Evolutionary conservation across 1,140 invertebrate species (phyloP).

Genomic region (Micrasema minimum): DNA sequence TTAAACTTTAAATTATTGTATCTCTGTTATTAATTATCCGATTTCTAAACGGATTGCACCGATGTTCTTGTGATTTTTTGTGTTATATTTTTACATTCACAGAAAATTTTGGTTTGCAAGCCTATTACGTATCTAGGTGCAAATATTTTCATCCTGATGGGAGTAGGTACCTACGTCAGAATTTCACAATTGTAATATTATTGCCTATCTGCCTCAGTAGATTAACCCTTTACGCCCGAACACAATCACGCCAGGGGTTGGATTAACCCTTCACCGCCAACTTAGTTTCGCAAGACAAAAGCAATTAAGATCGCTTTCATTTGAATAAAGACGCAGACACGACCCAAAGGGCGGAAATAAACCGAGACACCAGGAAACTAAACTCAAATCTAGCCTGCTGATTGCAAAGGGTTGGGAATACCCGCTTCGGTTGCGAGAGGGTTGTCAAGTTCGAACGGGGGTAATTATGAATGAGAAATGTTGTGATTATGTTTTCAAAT

Average conservation of each 20-base stretch:
- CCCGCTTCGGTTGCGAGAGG: slow-evolving; percentile 23
- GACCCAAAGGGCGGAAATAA: slow-evolving; percentile 40
- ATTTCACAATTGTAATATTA: too few relatives aligned
- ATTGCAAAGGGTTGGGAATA: slow-evolving; percentile 36
- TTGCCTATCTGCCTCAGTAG: too few relatives aligned
- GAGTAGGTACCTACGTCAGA: too few relatives aligned
- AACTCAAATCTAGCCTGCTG: slow-evolving; percentile 12
- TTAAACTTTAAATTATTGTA: too few relatives aligned
- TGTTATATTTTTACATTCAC: too few relatives aligned
- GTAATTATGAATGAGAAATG: slow-evolving; percentile 8
- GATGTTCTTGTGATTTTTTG: too few relatives aligned
- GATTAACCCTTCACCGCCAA: slow-evolving; percentile 25
- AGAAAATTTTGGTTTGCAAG: too few relatives aligned
- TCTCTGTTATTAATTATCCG: too few relatives aligned
- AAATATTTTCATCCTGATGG: too few relatives aligned
- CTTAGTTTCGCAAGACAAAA: slow-evolving; percentile 40
- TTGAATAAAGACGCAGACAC: slow-evolving; percentile 46
- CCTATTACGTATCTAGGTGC: too few relatives aligned
- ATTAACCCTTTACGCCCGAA: too few relatives aligned
- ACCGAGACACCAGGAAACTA: slow-evolving; percentile 39
- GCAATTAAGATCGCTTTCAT: slow-evolving; percentile 48
- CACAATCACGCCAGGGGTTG: not conserved
- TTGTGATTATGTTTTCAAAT: not conserved
- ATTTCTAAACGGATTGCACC: too few relatives aligned
- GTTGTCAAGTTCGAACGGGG: slow-evolving; percentile 18